phyloP scores from a whole-genome alignment of 2,797 vertebrate genomes.

The Syngnathus rostellatus region DNA sequence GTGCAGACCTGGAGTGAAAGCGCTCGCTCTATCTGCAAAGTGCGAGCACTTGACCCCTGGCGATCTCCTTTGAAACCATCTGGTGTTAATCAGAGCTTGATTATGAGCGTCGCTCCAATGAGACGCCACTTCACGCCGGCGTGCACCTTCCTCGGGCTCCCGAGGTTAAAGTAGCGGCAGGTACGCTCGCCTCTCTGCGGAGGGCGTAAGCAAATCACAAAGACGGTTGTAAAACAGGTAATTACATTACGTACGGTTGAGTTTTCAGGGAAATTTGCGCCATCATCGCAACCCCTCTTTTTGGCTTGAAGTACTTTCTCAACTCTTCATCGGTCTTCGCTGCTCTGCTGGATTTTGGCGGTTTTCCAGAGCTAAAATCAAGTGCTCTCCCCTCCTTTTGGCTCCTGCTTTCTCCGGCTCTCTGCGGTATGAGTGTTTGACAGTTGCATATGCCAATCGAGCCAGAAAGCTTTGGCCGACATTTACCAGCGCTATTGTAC shows the following conservation, averaged over 20 bases:
- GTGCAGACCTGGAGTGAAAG: neutral
- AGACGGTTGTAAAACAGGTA: constrained; percentile 59
- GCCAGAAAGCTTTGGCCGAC: constrained; percentile 47
- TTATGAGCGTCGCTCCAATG: constrained; percentile 11
- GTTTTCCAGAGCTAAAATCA: constrained; percentile 49
- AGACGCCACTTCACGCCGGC: constrained; percentile 15
- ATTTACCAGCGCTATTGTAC: constrained; percentile 50
- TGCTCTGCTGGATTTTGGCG: constrained; percentile 48
- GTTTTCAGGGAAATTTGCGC: constrained; percentile 49
- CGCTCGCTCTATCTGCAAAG: constrained; percentile 7
- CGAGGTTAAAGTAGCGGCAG: constrained; percentile 13
- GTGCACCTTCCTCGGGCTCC: constrained; percentile 8
- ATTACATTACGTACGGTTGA: constrained; percentile 55
- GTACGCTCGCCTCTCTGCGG: constrained; percentile 18
- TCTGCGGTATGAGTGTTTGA: constrained; percentile 44
- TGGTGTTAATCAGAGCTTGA: constrained; percentile 33
- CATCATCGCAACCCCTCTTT: constrained; percentile 14
- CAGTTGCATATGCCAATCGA: constrained; percentile 54
- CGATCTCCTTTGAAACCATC: constrained; percentile 21
- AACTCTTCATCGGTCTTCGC: constrained; percentile 45
- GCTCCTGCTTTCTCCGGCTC: constrained; percentile 23
- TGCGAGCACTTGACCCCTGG: constrained; percentile 28
- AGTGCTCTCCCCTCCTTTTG: constrained; percentile 30
- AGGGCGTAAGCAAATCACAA: constrained; percentile 55
- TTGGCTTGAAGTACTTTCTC: constrained; percentile 39